Conservation (phyloP, 2,888 invertebrate genomes). For the Furcula furcula region DNA sequence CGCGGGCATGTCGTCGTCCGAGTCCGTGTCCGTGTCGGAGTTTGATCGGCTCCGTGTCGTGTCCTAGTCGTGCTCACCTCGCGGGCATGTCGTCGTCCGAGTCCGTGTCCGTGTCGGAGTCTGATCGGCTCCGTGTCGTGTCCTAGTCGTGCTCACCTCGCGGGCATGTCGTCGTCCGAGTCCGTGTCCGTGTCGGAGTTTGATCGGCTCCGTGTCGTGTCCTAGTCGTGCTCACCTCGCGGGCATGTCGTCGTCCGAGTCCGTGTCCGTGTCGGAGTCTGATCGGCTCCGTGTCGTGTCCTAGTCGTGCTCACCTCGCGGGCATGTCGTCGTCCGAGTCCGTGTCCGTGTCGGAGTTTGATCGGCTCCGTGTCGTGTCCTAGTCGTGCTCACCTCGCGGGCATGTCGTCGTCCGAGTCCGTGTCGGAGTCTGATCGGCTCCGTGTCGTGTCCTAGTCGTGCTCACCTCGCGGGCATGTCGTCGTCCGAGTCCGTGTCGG, state of each 20-base stretch:
- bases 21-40: background rate
- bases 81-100: background rate
- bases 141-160: constrained; percentile 8
- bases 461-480: constrained; percentile 38
- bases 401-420: too few species aligned
- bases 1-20: too few species aligned
- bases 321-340: constrained; percentile 43
- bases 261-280: background rate
- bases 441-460: background rate
- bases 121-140: background rate
- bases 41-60: background rate
- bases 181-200: constrained; percentile 9
- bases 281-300: background rate
- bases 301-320: constrained; percentile 29
- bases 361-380: background rate
- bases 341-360: constrained; percentile 58
- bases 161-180: constrained; percentile 20
- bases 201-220: background rate
- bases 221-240: background rate
- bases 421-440: background rate
- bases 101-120: background rate
- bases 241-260: background rate
- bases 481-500: constrained; percentile 49
- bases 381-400: too few species aligned
- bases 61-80: background rate